Evolutionary conservation across 2,113 vertebrate species (phyloP), one percentile per base, ranked within the genome.

Genomic region (Rousettus leschenaultii): DNA sequence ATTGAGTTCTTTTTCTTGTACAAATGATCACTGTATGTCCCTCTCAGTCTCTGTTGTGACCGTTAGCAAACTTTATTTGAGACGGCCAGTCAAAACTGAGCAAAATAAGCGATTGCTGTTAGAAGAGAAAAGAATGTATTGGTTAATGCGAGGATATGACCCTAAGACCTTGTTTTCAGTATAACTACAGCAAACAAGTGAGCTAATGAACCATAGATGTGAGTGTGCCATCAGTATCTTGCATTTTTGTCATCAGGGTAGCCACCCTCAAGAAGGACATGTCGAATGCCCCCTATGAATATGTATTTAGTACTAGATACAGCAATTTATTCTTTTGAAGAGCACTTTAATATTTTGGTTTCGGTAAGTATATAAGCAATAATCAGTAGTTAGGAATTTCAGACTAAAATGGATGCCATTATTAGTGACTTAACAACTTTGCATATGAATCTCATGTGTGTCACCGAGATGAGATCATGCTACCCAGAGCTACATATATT

Each of bases 291-390:
- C 75, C 93, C 79, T 85, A 88, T 94, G 96, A 92, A 90, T 95
- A 78, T 97, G 94, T 61, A 85, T 89, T 95, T 45, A 66, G n/a
- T 66, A 66, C 22, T 40, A 6, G 80, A 88, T 92, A 92, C 55
- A 30, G 77, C 51, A 53, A 94, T 98, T 68, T 98, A 96, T 87
- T 96, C 95, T 97, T 97, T 61, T 68, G 95, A 98, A 98, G 95
- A 97, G 95, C 95, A 92, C 91, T 97, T 93, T 95, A 96, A 63
- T 96, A 86, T 90, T 89, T 85, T 86, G 70, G 88, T 96, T 97
- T 96, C 86, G 79, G 77, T 91, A 94, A 88, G 95, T 93, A 88
- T 79, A 77, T 63, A 95, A 95, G 96, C 86, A 86, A 40, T 89
- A 94, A 96, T 98, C 95, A 95, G 87, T 85, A 96, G 93, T 93